Evolutionary conservation across 2,888 invertebrate species (phyloP), one percentile per base, ranked within the genome.

Genomic region (Belgica antarctica): DNA sequence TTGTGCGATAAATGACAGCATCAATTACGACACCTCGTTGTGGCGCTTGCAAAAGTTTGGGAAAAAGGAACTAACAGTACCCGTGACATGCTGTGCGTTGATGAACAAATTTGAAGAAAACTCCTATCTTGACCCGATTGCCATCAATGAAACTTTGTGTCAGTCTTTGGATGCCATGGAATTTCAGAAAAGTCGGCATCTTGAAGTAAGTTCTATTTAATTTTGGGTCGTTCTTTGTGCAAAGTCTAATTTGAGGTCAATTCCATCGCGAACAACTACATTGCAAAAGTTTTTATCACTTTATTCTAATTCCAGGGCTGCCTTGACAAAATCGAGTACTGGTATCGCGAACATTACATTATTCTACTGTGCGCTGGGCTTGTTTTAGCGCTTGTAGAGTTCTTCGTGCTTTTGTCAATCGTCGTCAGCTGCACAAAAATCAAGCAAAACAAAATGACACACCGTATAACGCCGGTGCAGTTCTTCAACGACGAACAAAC

Each of bases 1-100:
- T 76, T 92, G 92, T 77, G 92, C 91, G 25, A 88, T 92, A 78
- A 85, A 86, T 62, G 87, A 87, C 74, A 88, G 89, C 5, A 85
- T 86, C 72, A 91, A 92, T 82, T 92, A 90, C 79, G 90, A 90
- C 75, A 88, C 88, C 73, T 90, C 92, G 0, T 80, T 87, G 76
- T 92, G 92, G 92, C 85, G 89, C 72, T 80, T 91, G 62, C 87
- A 89, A 75, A 84, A 89, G 72, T 83, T 89, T 47, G 89, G 90
- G 0, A 87, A 89, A 72, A 83, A 86, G 71, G 87, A 87, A 68
- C 81, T 87, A 78, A 81, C 86, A 0, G 87, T 88, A 22, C 89
- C 89, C 41, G 81, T 85, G 2, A 86, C 86, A 68, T 89, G 89
- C 76, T 92, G 92, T 77, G 79, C 81, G 47, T 83, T 90, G 70